phyloP scores from a whole-genome alignment of 2,888 invertebrate genomes.

The Corythucha ciliata region DNA sequence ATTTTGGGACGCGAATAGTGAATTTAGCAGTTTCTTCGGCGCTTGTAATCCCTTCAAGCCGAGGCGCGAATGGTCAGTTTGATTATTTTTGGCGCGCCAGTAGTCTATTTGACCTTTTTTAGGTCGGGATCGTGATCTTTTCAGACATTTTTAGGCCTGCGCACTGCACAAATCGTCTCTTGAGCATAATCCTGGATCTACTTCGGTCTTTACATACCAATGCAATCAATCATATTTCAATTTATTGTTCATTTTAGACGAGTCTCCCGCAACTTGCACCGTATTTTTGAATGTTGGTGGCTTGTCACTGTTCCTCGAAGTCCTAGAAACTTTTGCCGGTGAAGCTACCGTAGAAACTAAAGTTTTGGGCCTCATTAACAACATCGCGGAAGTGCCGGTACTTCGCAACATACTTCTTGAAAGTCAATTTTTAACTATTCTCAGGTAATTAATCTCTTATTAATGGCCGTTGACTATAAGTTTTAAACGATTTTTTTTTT shows the following conservation, averaged over 20 bases:
- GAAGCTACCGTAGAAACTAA: slow-evolving; percentile 64
- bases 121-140: too few relatives aligned
- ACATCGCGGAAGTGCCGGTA: slow-evolving; percentile 60
- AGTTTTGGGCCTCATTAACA: slow-evolving; percentile 62
- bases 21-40: too few relatives aligned
- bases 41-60: too few relatives aligned
- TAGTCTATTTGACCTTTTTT: too few relatives aligned
- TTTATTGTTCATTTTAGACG: slow-evolving; percentile 50
- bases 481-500: slow-evolving; percentile 7
- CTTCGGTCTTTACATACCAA: not conserved
- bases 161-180: too few relatives aligned
- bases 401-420: slow-evolving; percentile 48
- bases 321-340: slow-evolving; percentile 52
- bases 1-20: too few relatives aligned
- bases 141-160: too few relatives aligned
- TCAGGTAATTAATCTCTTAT: slow-evolving; percentile 41
- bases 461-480: not conserved
- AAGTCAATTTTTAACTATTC: slow-evolving; percentile 47
- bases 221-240: not conserved
- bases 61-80: too few relatives aligned
- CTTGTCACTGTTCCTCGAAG: slow-evolving; percentile 54
- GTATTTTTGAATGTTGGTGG: slow-evolving; percentile 60
- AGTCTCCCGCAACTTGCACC: slow-evolving; percentile 59
- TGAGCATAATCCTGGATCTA: too few relatives aligned
- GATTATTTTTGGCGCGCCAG: too few relatives aligned